phyloP scores from a whole-genome alignment of 2,113 vertebrate genomes.

The Neoarius graeffei region DNA sequence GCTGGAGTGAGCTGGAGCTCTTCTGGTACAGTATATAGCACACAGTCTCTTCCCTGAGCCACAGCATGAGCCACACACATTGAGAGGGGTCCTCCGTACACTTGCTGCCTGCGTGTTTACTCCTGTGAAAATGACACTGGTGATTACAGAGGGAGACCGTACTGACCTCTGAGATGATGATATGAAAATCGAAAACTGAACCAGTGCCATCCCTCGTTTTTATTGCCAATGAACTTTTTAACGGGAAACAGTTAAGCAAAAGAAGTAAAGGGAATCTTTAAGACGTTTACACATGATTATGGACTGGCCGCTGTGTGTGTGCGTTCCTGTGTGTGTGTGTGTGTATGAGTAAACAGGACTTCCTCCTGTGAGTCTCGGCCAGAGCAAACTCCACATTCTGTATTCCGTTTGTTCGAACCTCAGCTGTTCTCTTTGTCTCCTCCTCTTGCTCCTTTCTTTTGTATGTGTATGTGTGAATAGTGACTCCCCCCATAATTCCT shows the following conservation, averaged over 20 bases:
- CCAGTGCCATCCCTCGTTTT: slow-evolving; percentile 62
- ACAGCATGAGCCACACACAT: slow-evolving; percentile 52
- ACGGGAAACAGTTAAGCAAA: slow-evolving; percentile 14
- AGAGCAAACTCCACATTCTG: slow-evolving; percentile 38
- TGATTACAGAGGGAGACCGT: slow-evolving; percentile 35
- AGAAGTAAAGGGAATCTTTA: slow-evolving; percentile 46
- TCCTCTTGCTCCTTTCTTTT: slow-evolving; percentile 25
- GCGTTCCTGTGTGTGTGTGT: slow-evolving; percentile 36
- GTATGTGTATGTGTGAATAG: slow-evolving; percentile 20
- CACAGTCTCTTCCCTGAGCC: slow-evolving; percentile 45
- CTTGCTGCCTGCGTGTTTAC: slow-evolving; percentile 47
- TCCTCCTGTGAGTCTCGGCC: slow-evolving; percentile 44
- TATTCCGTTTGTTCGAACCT: slow-evolving; percentile 32
- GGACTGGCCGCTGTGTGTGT: slow-evolving; percentile 54
- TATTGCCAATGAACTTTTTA: slow-evolving; percentile 51
- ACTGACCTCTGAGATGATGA: slow-evolving; percentile 48
- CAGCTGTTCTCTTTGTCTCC: slow-evolving; percentile 16
- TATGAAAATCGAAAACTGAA: slow-evolving; percentile 24
- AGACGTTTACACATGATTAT: slow-evolving; percentile 49
- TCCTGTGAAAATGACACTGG: slow-evolving; percentile 45
- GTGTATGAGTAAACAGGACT: slow-evolving; percentile 42
- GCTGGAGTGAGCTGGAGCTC: slow-evolving; percentile 60
- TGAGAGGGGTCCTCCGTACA: slow-evolving; percentile 33
- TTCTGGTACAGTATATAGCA: slow-evolving; percentile 58
- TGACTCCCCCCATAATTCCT: slow-evolving; percentile 37